phyloP scores from a whole-genome alignment of 2,888 invertebrate genomes.

The Deladenus siricidicola region DNA sequence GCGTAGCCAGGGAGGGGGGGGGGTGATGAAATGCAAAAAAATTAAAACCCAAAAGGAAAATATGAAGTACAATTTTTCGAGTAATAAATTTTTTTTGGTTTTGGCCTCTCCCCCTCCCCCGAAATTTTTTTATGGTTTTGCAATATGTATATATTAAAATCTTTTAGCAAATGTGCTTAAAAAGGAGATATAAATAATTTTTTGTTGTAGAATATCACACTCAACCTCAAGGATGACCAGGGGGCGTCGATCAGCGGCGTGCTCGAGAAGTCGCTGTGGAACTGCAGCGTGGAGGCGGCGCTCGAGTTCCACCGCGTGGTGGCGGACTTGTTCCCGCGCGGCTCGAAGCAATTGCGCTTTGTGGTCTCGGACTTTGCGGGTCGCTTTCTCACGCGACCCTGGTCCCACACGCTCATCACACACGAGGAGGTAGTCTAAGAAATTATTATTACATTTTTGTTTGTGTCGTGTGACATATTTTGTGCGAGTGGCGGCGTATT shows the following conservation, averaged over 20 bases:
- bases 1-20: no score
- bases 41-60: no score
- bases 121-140: neutral
- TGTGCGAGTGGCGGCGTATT: no score
- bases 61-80: neutral
- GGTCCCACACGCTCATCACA: slow-evolving; percentile 17
- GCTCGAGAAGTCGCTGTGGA: slow-evolving; percentile 88
- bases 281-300: slow-evolving; percentile 84
- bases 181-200: neutral
- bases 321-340: slow-evolving; percentile 82
- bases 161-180: neutral
- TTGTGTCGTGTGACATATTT: no score
- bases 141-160: neutral
- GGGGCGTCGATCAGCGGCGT: slow-evolving; percentile 12
- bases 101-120: neutral
- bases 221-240: slow-evolving; percentile 18
- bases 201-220: slow-evolving; percentile 7
- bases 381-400: slow-evolving; percentile 65
- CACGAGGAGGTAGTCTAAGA: slow-evolving; percentile 30
- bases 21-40: no score
- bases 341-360: slow-evolving; percentile 63
- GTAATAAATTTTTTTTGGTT: neutral
- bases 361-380: slow-evolving; percentile 79
- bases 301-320: slow-evolving; percentile 92
- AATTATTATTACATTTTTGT: no score